Percentiles rank a stretch among this genome's conserved stretches.
phyloP scores from a whole-genome alignment of 92 coral and sea anemone species.

The Epizoanthus ramosus region DNA sequence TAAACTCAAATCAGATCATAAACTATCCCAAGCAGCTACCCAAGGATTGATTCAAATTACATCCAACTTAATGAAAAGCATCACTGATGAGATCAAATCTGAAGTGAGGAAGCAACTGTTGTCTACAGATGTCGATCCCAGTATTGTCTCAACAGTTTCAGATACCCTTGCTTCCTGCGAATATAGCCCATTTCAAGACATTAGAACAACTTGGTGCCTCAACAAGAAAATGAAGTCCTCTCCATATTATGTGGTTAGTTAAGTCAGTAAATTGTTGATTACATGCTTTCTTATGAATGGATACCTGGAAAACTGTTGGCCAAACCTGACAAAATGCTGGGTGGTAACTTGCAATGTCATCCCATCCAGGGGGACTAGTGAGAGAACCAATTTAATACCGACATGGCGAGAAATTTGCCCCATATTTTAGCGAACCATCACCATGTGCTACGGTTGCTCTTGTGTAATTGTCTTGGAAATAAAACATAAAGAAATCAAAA shows the following conservation, averaged over 20 bases:
- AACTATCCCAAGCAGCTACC: conserved; percentile 1
- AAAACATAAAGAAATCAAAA: no score
- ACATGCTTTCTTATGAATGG: no score
- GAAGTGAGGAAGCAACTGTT: background rate
- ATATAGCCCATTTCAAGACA: background rate
- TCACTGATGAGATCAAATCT: background rate
- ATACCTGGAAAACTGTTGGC: no score
- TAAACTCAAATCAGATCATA: conserved; percentile 8
- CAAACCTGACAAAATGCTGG: no score
- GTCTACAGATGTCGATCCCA: background rate
- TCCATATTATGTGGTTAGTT: conserved; percentile 2
- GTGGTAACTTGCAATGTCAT: no score
- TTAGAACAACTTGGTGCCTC: conserved; percentile 1
- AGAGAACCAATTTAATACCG: no score
- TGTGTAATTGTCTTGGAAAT: no score
- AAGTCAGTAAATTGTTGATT: no score
- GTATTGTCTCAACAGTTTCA: background rate
- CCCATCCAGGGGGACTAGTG: no score
- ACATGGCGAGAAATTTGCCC: no score
- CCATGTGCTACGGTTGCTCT: no score
- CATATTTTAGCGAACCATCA: no score
- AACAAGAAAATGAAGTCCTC: background rate
- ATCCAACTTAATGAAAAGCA: background rate
- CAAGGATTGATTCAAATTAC: background rate
- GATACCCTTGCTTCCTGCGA: background rate